Percentiles rank a stretch among this genome's conserved stretches.
These are phyloP conservation scores for Phaethornis superciliosus DNA, from an alignment of 2,113 vertebrate species.

Conservation along the genomic window DNA sequence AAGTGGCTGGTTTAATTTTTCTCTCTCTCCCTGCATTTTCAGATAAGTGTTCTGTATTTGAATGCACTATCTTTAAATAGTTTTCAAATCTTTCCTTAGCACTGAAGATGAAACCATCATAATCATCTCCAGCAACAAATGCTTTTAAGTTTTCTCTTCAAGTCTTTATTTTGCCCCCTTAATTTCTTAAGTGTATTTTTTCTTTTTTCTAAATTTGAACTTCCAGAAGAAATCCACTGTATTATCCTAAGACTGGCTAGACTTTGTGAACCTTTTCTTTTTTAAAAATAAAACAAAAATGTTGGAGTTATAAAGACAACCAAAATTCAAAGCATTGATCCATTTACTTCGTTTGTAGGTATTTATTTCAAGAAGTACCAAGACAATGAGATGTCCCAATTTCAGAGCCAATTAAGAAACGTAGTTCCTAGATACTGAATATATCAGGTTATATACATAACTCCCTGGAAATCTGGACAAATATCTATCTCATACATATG, in stretches of 20 bases:
- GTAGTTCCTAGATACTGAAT: neutral
- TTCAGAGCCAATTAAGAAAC: neutral
- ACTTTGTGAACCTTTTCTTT: neutral
- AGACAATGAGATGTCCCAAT: neutral
- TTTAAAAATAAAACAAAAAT: neutral
- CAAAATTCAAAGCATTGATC: neutral
- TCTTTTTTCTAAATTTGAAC: neutral
- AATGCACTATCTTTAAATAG: constrained; percentile 29
- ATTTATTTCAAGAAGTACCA: neutral
- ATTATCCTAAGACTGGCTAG: neutral
- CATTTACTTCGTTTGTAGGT: neutral
- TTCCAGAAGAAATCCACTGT: neutral
- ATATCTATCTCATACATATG: neutral
- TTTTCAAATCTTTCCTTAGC: neutral
- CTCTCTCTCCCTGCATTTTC: constrained; percentile 37
- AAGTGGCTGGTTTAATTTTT: constrained; percentile 33
- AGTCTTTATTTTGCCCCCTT: neutral
- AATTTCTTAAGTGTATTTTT: neutral
- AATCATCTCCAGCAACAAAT: neutral
- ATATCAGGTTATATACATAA: neutral
- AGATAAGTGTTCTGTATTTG: constrained; percentile 63
- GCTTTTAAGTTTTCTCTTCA: neutral
- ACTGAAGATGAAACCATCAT: neutral
- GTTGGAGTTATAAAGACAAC: neutral
- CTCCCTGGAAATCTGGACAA: neutral